A percentile compares a stretch with the other conserved stretches of the same genome.
phyloP scores from a whole-genome alignment of 1,140 invertebrate genomes.

The Tribolium castaneum region DNA sequence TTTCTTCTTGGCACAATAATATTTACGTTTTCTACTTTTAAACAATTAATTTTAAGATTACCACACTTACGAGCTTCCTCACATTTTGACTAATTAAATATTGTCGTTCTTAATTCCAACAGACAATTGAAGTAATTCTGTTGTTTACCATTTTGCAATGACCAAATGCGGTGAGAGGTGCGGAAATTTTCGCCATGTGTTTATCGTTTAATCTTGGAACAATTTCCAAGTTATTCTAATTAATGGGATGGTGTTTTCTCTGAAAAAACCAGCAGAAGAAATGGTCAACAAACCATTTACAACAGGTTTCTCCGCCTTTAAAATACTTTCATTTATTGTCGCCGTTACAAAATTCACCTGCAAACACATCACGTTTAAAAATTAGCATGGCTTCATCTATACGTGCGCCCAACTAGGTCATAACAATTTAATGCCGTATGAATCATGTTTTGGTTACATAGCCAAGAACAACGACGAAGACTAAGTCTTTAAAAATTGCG shows the following conservation, averaged over 20 bases:
- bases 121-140: too few relatives aligned
- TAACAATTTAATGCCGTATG: neutral
- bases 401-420: slow-evolving; percentile 17
- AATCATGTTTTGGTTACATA: slow-evolving; percentile 23
- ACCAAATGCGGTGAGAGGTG: too few relatives aligned
- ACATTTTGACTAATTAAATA: neutral
- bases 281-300: neutral
- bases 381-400: slow-evolving; percentile 11
- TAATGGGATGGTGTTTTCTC: neutral
- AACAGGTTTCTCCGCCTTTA: neutral
- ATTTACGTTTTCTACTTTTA: neutral
- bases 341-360: neutral
- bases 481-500: neutral
- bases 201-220: neutral
- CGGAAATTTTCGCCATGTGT: neutral
- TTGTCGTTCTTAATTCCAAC: too few relatives aligned
- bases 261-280: neutral
- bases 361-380: slow-evolving; percentile 11
- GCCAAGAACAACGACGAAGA: neutral
- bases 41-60: neutral
- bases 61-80: neutral
- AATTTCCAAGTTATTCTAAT: neutral
- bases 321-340: slow-evolving; percentile 7
- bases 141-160: too few relatives aligned
- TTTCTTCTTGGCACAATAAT: neutral